These are phyloP conservation scores for Paramuricea clavata DNA, from an alignment of 92 coral and sea anemone species.

Conservation along the genomic window DNA sequence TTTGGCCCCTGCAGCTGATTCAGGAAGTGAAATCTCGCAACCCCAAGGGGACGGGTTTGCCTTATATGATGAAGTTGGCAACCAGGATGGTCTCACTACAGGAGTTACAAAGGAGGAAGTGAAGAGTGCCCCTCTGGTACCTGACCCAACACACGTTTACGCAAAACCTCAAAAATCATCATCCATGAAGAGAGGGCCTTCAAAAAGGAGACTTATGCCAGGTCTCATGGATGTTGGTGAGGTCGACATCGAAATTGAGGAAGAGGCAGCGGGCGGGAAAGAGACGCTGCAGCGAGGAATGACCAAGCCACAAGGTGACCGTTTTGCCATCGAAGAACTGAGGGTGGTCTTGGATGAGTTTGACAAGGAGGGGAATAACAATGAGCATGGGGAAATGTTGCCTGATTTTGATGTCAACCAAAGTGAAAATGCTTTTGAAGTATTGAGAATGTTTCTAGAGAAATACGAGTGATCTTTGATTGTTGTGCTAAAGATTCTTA, in stretches of 20 bases:
- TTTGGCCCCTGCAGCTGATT: background rate
- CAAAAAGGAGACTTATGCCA: background rate
- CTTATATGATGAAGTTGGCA: background rate
- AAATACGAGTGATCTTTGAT: background rate
- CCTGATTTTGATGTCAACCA: slow-evolving; percentile 32
- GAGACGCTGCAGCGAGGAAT: slow-evolving; percentile 23
- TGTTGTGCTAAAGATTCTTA: too few species aligned
- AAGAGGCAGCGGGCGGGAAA: slow-evolving; percentile 16
- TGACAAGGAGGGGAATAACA: background rate
- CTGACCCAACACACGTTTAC: slow-evolving; percentile 14
- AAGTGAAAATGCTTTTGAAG: slow-evolving; percentile 37
- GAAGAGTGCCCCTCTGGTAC: background rate
- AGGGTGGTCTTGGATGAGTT: background rate
- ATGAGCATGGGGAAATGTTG: background rate
- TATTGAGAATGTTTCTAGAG: background rate
- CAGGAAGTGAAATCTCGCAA: background rate
- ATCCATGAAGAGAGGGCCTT: background rate
- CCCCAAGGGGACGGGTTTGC: background rate
- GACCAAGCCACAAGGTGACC: slow-evolving; percentile 26
- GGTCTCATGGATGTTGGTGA: slow-evolving; percentile 42
- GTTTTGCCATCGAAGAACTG: slow-evolving; percentile 33
- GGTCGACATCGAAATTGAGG: slow-evolving; percentile 11
- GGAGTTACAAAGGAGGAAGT: background rate
- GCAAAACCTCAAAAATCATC: slow-evolving; percentile 16
- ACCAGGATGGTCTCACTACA: background rate